These are phyloP conservation scores for Perca fluviatilis DNA, from an alignment of 2,113 vertebrate genomes.

Conservation along the genomic window DNA sequence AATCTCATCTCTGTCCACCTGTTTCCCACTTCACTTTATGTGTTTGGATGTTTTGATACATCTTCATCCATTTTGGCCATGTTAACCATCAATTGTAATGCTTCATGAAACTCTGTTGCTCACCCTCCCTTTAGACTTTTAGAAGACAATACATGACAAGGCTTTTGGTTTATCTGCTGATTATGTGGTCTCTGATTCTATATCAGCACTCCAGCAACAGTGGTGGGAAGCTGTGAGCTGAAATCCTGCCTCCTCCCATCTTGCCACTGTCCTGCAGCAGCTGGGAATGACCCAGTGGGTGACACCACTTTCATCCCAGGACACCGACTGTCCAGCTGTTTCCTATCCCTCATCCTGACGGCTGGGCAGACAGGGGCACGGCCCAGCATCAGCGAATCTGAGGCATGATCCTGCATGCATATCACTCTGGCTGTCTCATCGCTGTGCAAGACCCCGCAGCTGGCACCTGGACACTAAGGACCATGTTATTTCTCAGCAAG, in stretches of 20 bases:
- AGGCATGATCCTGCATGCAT: conserved; percentile 53
- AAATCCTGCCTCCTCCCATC: conserved; percentile 67
- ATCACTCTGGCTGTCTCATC: conserved; percentile 34
- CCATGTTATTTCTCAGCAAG: conserved; percentile 31
- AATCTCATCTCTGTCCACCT: conserved; percentile 40
- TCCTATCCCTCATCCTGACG: conserved; percentile 78
- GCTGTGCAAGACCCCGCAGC: conserved; percentile 40
- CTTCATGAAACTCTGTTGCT: not conserved
- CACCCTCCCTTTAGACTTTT: not conserved
- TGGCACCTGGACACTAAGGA: conserved; percentile 46
- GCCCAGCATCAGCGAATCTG: conserved; percentile 41
- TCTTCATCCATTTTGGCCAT: not conserved
- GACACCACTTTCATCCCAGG: conserved; percentile 72
- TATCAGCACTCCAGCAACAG: conserved; percentile 5
- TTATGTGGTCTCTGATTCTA: conserved; percentile 25
- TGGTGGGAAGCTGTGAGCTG: conserved; percentile 51
- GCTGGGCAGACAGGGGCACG: conserved; percentile 56
- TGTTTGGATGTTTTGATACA: conserved; percentile 14
- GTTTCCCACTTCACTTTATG: conserved; percentile 35
- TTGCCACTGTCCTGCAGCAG: conserved; percentile 57
- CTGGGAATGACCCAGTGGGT: conserved; percentile 64
- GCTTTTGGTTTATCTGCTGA: conserved; percentile 20
- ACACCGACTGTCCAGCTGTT: conserved; percentile 76
- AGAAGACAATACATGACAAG: not conserved
- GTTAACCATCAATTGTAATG: not conserved